Base-by-base conservation (phyloP, 2,797 vertebrate genomes). In the Hephaestus fuliginosus region DNA sequence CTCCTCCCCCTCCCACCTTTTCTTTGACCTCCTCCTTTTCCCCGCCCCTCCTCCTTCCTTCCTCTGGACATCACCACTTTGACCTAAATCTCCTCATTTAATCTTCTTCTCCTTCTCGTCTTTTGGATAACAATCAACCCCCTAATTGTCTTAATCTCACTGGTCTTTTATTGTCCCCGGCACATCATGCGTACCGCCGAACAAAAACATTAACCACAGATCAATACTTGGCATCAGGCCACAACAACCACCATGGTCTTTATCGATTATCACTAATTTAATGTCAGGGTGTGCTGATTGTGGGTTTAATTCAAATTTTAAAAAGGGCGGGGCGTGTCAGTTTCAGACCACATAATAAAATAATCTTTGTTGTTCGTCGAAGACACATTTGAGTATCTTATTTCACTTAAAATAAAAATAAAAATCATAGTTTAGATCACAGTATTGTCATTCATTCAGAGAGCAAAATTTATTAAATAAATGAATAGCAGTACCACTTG, bases 71-170 rank as follows among this genome's bases (percentile, higher is more conserved):
- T 76, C 91, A 85, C 90, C 89, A 87, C 92, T 94, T 91, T 95
- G 95, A 95, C 96, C 95, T 92, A 95, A 95, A 95, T 96, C 95
- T 89, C 87, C 70, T 65, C 56, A 74, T 94, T 94, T 96, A 96
- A 96, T 96, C 95, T 92, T 67, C 88, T 86, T 79, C 85, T 84
- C 77, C 85, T 89, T 69, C 84, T 91, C 76, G 85, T 88, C 87
- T 86, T 92, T 91, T 85, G 86, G 90, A 91, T 84, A 90, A 91
- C 93, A 93, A 92, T 92, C 90, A 92, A 86, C 86, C 83, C 69
- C 75, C 91, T 95, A 95, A 95, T 94, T 95, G 92, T 92, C 87
- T 92, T 94, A 95, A 95, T 95, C 94, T 92, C 74, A 79, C 86
- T 87, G 74, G 91, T 93, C 92, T 92, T 89, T 92, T 92, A 90